Evolutionary conservation across 2,888 invertebrate genomes (phyloP), one percentile per base, ranked within the genome.

Genomic region (Resseliella maxima): DNA sequence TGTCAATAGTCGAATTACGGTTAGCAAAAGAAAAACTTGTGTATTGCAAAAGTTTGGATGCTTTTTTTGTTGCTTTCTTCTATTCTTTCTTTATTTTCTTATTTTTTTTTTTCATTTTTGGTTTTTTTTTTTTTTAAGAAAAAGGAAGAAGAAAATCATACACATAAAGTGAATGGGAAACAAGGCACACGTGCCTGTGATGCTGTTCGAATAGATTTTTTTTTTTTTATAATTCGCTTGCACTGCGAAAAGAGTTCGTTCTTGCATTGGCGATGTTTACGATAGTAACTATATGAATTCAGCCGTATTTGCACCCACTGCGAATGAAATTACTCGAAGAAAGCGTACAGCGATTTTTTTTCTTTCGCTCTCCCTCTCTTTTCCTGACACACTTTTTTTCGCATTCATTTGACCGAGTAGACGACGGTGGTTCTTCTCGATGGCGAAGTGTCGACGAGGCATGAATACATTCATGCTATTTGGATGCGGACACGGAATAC

Each of bases 1-100:
- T 50, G 27, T 59, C n/a, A n/a, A 59, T 59, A 59, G 59, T 59
- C 59, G 59, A 59, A 59, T 59, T 59, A 59, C 59, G 59, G 27
- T 59, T 59, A 24, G 27, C 27, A 59, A 27, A 59, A 59, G 59
- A 27, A 59, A 15, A 24, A 59, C 59, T 59, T 59, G 27, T 59
- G 12, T 59, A 59, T 50, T 50, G 50, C 15, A 50, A 50, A 50
- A 50, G 50, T 50, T 50, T 18, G 50, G 50, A 50, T 21, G 18
- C 3, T 50, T 50, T 50, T 50, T 12, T 50, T 50, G n/a, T n/a
- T n/a, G n/a, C n/a, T n/a, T n/a, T n/a, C n/a, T n/a, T n/a, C n/a
- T n/a, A n/a, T 45, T 45, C 45, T 45, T 45, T 45, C 45, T 12
- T 12, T 45, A 45, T 10, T 45, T 10, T 45, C 12, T 12, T 10